Conservation (phyloP, 2,797 vertebrate species). For the Ispidina picta region DNA sequence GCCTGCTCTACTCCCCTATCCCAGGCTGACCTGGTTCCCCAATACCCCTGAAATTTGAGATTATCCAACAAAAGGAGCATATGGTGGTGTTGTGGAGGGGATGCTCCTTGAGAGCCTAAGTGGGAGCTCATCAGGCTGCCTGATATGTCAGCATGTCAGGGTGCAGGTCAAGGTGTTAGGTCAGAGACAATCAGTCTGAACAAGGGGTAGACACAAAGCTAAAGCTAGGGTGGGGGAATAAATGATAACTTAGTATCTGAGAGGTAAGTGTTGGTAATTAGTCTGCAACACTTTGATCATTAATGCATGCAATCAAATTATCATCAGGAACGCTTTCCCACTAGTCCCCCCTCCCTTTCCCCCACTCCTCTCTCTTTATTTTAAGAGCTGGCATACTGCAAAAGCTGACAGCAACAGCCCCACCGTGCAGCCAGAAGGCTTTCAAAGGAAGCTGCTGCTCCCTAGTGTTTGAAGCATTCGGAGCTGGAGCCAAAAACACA, state of each 20-base stretch:
- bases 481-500: constrained; percentile 32
- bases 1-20: neutral
- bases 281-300: constrained; percentile 81
- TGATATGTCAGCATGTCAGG: fast-evolving
- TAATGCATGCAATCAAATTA: constrained; percentile 81
- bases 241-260: constrained; percentile 78
- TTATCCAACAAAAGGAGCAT: neutral
- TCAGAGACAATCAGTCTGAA: neutral
- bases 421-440: neutral
- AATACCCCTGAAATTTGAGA: neutral
- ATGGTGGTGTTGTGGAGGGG: neutral
- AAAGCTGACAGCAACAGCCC: constrained; percentile 45
- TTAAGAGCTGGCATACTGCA: constrained; percentile 61
- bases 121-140: neutral
- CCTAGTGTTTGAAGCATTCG: constrained; percentile 67
- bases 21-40: neutral
- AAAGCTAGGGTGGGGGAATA: constrained; percentile 9
- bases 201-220: constrained; percentile 15
- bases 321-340: constrained; percentile 76
- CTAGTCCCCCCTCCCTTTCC: neutral
- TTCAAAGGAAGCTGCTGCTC: constrained; percentile 77
- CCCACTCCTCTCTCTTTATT: constrained; percentile 52
- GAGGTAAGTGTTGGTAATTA: constrained; percentile 80
- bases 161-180: neutral
- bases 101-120: neutral